A percentile compares a stretch with the other conserved stretches of the same genome.
Evolutionary conservation across 2,797 vertebrate genomes (phyloP).

Genomic region (Allobates femoralis): DNA sequence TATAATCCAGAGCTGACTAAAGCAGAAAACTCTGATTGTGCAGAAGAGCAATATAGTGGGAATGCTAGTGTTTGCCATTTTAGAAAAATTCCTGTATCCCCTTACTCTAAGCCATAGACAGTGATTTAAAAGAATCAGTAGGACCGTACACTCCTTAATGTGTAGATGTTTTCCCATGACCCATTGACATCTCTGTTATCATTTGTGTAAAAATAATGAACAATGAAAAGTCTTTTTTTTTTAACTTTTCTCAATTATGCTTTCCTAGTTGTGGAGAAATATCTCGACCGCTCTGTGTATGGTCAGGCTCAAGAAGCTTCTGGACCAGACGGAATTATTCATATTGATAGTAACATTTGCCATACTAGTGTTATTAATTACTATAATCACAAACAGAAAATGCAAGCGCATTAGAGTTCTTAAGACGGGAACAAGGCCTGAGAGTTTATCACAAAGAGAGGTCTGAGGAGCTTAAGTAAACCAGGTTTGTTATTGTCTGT

Average conservation of each 20-base stretch:
- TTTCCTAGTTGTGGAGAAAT: background rate
- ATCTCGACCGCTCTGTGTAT: background rate
- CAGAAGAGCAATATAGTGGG: background rate
- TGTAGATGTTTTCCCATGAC: slow-evolving; percentile 17
- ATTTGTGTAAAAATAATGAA: background rate
- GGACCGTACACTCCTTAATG: background rate
- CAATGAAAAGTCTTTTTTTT: background rate
- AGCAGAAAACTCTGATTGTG: background rate
- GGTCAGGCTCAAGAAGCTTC: background rate
- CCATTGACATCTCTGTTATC: background rate
- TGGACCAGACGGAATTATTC: background rate
- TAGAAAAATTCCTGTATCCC: background rate
- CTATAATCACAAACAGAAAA: slow-evolving; percentile 10
- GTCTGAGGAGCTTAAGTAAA: slow-evolving; percentile 10
- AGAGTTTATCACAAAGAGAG: background rate
- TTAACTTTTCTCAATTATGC: background rate
- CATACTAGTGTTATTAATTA: background rate
- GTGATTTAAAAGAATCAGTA: background rate
- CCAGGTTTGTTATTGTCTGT: slow-evolving; percentile 39
- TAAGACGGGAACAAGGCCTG: background rate
- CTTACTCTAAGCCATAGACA: background rate
- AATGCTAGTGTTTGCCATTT: background rate
- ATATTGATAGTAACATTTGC: background rate
- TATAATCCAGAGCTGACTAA: background rate
- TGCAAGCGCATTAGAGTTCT: background rate